A percentile compares a stretch with the other conserved stretches of the same genome.
phyloP scores from a whole-genome alignment of 37 sponge, comb jelly and placozoan species.

The Geodia barretti region DNA sequence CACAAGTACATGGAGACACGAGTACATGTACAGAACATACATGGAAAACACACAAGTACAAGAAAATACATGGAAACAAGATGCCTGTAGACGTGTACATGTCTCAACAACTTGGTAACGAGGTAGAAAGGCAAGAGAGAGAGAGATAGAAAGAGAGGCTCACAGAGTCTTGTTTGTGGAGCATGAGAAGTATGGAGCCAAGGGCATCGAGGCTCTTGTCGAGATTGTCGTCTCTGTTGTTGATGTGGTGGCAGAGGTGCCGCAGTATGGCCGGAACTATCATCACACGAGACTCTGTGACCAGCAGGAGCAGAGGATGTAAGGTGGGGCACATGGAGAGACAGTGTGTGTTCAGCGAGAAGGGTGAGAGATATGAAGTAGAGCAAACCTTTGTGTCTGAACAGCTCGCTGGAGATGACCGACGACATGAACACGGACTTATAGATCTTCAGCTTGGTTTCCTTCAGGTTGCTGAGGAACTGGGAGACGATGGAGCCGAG shows the following conservation, averaged over 20 bases:
- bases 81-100: neutral
- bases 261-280: constrained; percentile 62
- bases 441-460: constrained; percentile 56
- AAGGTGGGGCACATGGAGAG: neutral
- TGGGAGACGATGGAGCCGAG: constrained; percentile 61
- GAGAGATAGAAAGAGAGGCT: constrained; percentile 21
- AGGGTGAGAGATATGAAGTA: neutral
- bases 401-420: constrained; percentile 66
- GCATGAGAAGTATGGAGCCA: constrained; percentile 29
- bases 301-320: neutral
- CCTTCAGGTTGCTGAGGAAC: constrained; percentile 53
- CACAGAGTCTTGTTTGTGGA: constrained; percentile 47
- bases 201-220: constrained; percentile 60
- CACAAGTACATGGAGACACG: no score
- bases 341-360: neutral
- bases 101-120: neutral
- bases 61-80: neutral
- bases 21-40: no score
- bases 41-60: neutral
- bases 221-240: constrained; percentile 48
- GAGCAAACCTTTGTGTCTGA: constrained; percentile 69
- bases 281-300: constrained; percentile 61
- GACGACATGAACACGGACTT: constrained; percentile 56
- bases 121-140: neutral
- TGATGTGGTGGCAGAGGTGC: constrained; percentile 59